Base-by-base conservation (phyloP, 1,140 invertebrate species). In the Solenopsis invicta region DNA sequence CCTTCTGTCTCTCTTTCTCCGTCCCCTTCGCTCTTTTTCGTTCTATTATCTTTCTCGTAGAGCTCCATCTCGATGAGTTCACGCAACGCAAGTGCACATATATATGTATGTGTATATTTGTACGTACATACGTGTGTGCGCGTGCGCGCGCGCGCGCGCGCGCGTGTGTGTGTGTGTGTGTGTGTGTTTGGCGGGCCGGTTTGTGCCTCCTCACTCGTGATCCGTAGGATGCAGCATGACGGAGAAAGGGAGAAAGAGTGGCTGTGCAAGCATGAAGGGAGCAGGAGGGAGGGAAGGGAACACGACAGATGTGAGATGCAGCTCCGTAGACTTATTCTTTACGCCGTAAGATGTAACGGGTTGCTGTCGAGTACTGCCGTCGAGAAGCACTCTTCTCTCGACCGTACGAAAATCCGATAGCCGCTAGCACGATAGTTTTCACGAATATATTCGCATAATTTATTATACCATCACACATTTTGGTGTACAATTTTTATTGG, bases 271-370 rank as follows among this genome's bases (percentile, higher is more conserved):
- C 52, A 34, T 50, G 84, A 48, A 54, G 41, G 59, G 64, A 50
- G 16, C 62, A 18, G 18, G 54, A 12, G 24, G 37, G 56, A 62
- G 50, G 76, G 74, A 67, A 56, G 59, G 69, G 66, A 24, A 69
- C 90, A 82, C 90, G 91, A 89, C 92, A 93, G 92, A 92, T 93
- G 92, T 84, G 87, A 93, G 93, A 92, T 92, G 91, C 90, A 91
- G 87, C 89, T 61, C 48, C 78, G 88, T 92, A 88, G 88, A 85
- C 77, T 72, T 82, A 69, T 74, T 82, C 84, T 89, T 89, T 62
- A 56, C 48, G 50, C 67, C 86, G 87, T 89, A 90, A 92, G 92
- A 92, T 84, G 89, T 92, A 93, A 89, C 92, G 89, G 91, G 77
- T 81, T 87, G 88, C 82, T 82, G 85, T 54, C 76, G 29, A 69